Conservation (phyloP, 2,797 vertebrate species). For the Neosilurus hyrtlii region DNA sequence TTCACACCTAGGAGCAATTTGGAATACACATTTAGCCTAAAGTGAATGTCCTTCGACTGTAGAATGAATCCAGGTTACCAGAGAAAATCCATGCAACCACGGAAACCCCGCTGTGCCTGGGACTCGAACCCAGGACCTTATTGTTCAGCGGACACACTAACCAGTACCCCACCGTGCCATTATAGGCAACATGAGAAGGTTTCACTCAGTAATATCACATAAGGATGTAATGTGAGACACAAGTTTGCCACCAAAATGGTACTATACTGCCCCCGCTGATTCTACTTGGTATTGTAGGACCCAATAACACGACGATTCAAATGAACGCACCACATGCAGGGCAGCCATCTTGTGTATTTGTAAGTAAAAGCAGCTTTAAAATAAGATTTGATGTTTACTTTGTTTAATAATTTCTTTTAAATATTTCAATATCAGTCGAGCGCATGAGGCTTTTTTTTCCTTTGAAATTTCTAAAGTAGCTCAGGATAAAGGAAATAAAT, state of each 20-base stretch:
- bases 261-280: not conserved
- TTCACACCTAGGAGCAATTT: too few species aligned
- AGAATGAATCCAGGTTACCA: too few species aligned
- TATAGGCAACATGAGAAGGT: not conserved
- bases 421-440: not conserved
- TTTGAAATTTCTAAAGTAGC: not conserved
- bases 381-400: not conserved
- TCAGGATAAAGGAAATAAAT: not conserved
- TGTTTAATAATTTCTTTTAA: not conserved
- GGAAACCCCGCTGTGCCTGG: too few species aligned
- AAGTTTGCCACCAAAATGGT: not conserved
- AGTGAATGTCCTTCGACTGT: too few species aligned
- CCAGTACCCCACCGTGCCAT: too few species aligned
- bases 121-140: too few species aligned
- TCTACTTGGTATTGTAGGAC: not conserved
- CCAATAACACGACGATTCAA: not conserved
- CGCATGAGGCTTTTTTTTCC: too few species aligned
- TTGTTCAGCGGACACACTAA: too few species aligned
- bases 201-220: not conserved
- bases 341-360: not conserved
- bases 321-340: not conserved
- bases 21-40: too few species aligned
- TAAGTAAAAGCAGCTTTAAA: not conserved
- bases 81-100: too few species aligned
- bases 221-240: not conserved